Conservation (phyloP, 2,888 invertebrate genomes). For the Habroteleia sp. region DNA sequence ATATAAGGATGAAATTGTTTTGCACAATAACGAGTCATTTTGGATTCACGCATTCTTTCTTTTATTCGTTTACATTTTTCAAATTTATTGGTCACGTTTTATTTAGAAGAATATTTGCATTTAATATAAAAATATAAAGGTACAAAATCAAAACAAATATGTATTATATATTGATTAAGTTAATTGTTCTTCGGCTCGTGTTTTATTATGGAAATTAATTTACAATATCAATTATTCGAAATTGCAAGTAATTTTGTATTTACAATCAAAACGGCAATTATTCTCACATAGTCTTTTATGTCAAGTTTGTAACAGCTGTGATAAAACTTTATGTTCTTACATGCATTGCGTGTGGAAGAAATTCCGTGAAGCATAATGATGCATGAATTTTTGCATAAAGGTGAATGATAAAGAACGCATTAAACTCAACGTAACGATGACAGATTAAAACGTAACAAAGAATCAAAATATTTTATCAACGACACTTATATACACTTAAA, state of each 20-base stretch:
- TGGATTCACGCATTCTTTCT: too few species aligned
- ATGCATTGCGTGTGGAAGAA: slow-evolving; percentile 27
- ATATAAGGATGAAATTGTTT: too few species aligned
- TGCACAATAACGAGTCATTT: too few species aligned
- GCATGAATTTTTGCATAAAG: slow-evolving; percentile 40
- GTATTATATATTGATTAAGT: background rate
- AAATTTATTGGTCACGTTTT: too few species aligned
- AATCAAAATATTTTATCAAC: slow-evolving; percentile 20
- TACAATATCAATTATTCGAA: slow-evolving; percentile 17
- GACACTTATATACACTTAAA: background rate
- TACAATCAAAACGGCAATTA: slow-evolving; percentile 18
- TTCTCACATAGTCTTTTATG: slow-evolving; percentile 15
- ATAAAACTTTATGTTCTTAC: slow-evolving; percentile 36
- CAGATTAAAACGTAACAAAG: slow-evolving; percentile 32
- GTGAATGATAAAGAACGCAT: slow-evolving; percentile 20
- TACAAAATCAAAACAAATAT: too few species aligned
- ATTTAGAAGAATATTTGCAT: too few species aligned
- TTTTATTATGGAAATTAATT: slow-evolving; percentile 9
- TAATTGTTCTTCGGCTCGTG: background rate
- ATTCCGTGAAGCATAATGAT: slow-evolving; percentile 28
- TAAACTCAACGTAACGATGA: slow-evolving; percentile 27
- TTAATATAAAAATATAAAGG: too few species aligned
- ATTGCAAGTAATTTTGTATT: slow-evolving; percentile 33
- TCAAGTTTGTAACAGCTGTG: slow-evolving; percentile 11
- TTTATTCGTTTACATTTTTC: too few species aligned